These are phyloP conservation scores for Hippotragus niger DNA, from an alignment of 2,113 vertebrate species.

Conservation along the genomic window DNA sequence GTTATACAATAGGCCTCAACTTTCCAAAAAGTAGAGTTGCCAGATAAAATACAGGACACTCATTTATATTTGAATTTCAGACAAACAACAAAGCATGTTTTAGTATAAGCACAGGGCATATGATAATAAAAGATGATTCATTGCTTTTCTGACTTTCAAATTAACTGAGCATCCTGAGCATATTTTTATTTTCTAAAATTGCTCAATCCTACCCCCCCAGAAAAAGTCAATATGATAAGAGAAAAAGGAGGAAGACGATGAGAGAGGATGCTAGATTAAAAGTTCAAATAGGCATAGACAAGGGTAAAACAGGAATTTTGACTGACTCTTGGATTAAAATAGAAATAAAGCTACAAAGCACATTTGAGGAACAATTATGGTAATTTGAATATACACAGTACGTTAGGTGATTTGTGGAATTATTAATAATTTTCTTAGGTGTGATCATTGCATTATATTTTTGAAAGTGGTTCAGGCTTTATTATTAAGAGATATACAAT, in stretches of 20 bases:
- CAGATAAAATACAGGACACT: neutral
- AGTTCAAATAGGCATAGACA: neutral
- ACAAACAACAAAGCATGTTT: neutral
- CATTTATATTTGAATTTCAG: constrained; percentile 18
- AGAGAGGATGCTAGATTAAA: neutral
- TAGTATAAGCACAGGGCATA: neutral
- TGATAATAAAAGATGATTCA: neutral
- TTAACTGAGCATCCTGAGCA: neutral
- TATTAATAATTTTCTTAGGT: neutral
- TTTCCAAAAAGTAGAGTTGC: neutral
- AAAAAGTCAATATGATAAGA: neutral
- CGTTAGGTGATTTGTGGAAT: neutral
- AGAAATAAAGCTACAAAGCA: neutral
- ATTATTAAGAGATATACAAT: neutral
- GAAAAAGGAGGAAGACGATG: neutral
- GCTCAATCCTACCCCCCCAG: neutral
- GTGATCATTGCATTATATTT: neutral
- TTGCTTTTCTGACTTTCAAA: neutral
- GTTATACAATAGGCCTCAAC: neutral
- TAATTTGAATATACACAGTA: neutral
- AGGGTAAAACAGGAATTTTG: neutral
- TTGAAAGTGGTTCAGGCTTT: neutral
- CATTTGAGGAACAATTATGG: neutral
- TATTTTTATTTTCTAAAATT: neutral
- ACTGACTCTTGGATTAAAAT: neutral